These are phyloP conservation scores for Tuberolachnus salignus DNA, from an alignment of 2,888 invertebrate species.

Conservation along the genomic window DNA sequence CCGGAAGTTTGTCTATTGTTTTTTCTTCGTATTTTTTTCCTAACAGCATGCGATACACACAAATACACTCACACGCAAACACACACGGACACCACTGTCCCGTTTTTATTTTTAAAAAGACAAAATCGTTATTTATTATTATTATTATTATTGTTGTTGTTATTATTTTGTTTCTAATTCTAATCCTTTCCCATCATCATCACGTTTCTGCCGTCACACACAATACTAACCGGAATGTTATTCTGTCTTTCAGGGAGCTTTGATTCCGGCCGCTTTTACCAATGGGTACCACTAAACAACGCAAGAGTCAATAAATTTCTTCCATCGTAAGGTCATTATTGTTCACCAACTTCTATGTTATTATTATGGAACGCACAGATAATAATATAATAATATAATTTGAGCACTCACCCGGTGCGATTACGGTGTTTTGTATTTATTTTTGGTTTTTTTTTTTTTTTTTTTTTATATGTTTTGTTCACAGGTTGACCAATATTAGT, in stretches of 20 bases:
- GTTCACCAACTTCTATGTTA: neutral
- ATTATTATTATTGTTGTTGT: neutral
- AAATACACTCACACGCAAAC: neutral
- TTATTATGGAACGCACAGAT: no score
- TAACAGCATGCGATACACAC: neutral
- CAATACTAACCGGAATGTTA: neutral
- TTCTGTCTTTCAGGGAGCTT: slow-evolving; percentile 80
- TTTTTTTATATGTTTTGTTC: slow-evolving; percentile 11
- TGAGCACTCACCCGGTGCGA: no score
- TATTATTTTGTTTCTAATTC: neutral
- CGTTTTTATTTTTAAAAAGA: neutral
- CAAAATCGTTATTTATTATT: neutral
- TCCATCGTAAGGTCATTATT: slow-evolving; percentile 52
- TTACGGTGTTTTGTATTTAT: neutral
- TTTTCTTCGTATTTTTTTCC: neutral
- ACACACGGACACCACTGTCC: neutral
- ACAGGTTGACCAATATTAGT: slow-evolving; percentile 51
- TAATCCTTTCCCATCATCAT: no score
- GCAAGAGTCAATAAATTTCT: slow-evolving; percentile 56
- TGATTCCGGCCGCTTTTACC: slow-evolving; percentile 98
- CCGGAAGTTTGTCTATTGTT: no score
- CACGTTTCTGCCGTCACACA: no score
- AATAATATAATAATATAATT: no score
- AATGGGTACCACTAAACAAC: slow-evolving; percentile 91
- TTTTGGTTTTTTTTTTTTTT: neutral